A percentile compares a stretch with the other conserved stretches of the same genome.
Conservation (phyloP, 2,797 vertebrate species). For the Fringilla coelebs region DNA sequence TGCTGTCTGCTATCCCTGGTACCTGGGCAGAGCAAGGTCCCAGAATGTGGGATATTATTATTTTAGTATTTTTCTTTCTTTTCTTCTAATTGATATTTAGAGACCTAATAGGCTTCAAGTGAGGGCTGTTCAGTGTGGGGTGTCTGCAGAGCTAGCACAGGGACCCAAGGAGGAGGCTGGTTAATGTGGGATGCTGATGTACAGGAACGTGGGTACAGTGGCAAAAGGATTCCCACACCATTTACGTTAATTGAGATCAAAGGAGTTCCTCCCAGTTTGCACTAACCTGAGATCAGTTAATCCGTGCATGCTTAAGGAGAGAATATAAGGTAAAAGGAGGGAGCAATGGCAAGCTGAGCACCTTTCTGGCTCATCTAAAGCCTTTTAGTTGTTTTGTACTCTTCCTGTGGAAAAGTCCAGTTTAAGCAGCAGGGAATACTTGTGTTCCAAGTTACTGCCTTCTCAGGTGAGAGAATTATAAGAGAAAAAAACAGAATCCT, state of each 20-base stretch:
- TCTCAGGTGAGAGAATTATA: background rate
- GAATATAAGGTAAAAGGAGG: background rate
- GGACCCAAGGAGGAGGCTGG: background rate
- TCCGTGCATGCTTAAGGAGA: background rate
- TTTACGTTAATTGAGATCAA: conserved; percentile 3
- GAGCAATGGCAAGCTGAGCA: background rate
- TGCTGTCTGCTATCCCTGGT: background rate
- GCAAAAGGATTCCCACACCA: background rate
- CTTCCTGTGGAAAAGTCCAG: background rate
- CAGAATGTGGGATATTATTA: background rate
- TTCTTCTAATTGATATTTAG: background rate
- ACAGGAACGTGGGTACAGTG: background rate
- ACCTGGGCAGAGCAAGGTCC: background rate
- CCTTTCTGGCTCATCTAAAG: background rate
- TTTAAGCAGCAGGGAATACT: background rate
- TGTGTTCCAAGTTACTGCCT: background rate
- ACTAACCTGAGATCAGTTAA: background rate
- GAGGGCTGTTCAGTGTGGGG: background rate
- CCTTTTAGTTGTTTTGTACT: background rate
- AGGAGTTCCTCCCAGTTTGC: background rate
- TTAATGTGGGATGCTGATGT: background rate
- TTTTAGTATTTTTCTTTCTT: background rate
- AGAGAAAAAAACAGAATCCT: background rate
- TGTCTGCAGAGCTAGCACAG: background rate
- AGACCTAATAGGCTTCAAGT: background rate